Conservation (phyloP, 2,888 invertebrate species). For the Drosophila peninsularis region DNA sequence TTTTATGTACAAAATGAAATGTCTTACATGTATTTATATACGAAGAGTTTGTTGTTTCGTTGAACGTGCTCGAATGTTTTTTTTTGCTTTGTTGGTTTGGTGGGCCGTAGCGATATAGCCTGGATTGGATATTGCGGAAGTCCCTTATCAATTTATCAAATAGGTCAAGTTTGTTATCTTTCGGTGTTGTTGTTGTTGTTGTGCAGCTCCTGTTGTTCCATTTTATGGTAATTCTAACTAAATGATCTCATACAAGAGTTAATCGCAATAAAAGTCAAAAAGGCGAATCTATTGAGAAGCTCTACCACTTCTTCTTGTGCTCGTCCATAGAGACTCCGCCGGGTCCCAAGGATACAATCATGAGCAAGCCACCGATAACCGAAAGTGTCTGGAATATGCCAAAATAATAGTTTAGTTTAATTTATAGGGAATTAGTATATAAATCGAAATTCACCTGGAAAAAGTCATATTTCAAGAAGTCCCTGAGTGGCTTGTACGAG, state of each 20-base stretch:
- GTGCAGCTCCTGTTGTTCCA: slow-evolving; percentile 73
- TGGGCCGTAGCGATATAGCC: slow-evolving; percentile 52
- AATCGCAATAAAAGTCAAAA: slow-evolving; percentile 63
- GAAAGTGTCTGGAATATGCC: slow-evolving; percentile 95
- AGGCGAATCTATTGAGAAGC: slow-evolving; percentile 26
- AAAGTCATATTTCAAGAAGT: slow-evolving; percentile 99
- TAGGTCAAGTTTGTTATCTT: slow-evolving; percentile 62
- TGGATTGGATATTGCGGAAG: slow-evolving; percentile 75
- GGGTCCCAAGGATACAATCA: slow-evolving; percentile 99
- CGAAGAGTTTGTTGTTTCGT: slow-evolving; percentile 56
- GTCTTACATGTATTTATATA: slow-evolving; percentile 57
- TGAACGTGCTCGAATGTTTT: slow-evolving; percentile 73
- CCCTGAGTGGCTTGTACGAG: slow-evolving; percentile 96
- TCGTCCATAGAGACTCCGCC: slow-evolving; percentile 99
- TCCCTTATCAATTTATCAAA: slow-evolving; percentile 63
- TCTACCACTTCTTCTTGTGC: slow-evolving; percentile 96
- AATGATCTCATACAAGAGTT: slow-evolving; percentile 66
- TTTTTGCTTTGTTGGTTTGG: slow-evolving; percentile 23
- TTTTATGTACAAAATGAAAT: slow-evolving; percentile 74
- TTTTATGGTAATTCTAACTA: slow-evolving; percentile 79
- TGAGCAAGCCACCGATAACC: slow-evolving; percentile 98
- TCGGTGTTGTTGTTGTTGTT: slow-evolving; percentile 17
- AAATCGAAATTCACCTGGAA: slow-evolving; percentile 92
- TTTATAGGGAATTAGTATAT: neutral
- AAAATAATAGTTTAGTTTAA: neutral